Percentiles rank a stretch among this genome's conserved stretches.
These are phyloP conservation scores for Bettongia penicillata DNA, from an alignment of 2,113 vertebrate genomes.

Conservation along the genomic window DNA sequence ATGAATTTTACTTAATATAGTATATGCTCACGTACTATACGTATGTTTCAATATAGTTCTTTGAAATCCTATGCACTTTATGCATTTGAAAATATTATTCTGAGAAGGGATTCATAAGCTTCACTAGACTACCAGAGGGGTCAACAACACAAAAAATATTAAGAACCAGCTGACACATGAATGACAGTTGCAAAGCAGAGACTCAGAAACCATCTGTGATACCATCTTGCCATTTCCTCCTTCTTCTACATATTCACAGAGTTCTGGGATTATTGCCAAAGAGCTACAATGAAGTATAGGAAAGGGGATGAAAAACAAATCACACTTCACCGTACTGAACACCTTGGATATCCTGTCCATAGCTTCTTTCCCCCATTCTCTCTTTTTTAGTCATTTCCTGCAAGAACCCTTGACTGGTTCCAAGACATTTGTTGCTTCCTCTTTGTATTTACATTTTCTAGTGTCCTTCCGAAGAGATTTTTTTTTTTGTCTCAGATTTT, in stretches of 20 bases:
- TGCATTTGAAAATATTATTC: background rate
- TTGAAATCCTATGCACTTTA: background rate
- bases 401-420: background rate
- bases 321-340: background rate
- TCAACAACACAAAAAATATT: background rate
- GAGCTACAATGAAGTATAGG: background rate
- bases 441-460: background rate
- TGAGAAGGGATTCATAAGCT: background rate
- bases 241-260: background rate
- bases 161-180: background rate
- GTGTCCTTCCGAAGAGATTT: background rate
- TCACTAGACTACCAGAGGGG: background rate
- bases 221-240: background rate
- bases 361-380: background rate
- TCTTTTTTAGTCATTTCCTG: background rate
- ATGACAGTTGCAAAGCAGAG: background rate
- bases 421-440: background rate
- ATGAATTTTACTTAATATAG: background rate
- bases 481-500: background rate
- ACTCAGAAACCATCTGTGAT: background rate
- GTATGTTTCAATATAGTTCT: background rate
- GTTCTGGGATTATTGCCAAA: constrained; percentile 16
- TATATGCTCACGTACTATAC: background rate
- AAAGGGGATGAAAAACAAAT: background rate
- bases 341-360: background rate